phyloP scores from a whole-genome alignment of 2,113 vertebrate species.

The Saimiri boliviensis region DNA sequence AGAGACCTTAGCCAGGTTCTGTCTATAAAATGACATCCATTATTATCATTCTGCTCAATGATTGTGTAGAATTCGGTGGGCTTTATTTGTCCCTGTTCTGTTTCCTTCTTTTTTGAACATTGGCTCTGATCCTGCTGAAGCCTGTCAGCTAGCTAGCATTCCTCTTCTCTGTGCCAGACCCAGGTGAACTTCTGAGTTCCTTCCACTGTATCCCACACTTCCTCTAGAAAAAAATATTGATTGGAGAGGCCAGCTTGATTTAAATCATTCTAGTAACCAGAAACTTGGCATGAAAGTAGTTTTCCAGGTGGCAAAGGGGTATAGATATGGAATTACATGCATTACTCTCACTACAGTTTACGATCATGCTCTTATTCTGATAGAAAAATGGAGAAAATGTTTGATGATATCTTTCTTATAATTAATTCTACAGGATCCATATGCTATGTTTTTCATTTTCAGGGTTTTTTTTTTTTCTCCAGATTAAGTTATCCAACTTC shows the following conservation, averaged over 20 bases:
- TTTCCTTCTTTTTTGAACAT: neutral
- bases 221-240: neutral
- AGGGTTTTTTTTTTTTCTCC: neutral
- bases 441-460: neutral
- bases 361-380: neutral
- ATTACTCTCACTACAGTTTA: neutral
- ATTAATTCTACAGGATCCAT: neutral
- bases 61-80: neutral
- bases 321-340: neutral
- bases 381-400: neutral
- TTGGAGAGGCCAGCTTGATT: neutral
- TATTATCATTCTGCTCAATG: neutral
- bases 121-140: neutral
- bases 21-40: neutral
- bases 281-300: neutral
- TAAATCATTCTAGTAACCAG: neutral
- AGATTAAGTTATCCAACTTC: neutral
- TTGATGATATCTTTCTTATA: neutral
- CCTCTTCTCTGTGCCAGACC: neutral
- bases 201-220: neutral
- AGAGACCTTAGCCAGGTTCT: neutral
- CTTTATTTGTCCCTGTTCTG: neutral
- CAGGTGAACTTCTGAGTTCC: neutral
- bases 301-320: neutral
- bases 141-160: neutral